These are phyloP conservation scores for Liparis tanakae DNA, from an alignment of 2,797 vertebrate species.

Conservation along the genomic window DNA sequence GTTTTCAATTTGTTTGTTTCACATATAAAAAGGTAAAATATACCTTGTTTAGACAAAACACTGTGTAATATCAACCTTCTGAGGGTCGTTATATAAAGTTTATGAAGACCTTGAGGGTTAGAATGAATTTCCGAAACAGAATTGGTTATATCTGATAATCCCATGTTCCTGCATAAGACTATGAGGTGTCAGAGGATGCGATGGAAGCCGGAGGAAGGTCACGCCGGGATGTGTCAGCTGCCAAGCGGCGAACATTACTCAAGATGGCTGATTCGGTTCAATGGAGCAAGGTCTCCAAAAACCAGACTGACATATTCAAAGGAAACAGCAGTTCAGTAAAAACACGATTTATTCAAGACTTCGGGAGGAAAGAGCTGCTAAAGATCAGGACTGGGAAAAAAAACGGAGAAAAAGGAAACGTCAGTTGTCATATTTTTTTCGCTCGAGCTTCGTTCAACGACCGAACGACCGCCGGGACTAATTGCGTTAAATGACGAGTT, in stretches of 20 bases:
- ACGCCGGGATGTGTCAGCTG: slow-evolving; percentile 46
- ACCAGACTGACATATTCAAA: slow-evolving; percentile 27
- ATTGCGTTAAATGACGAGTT: slow-evolving; percentile 27
- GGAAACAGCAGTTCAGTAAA: slow-evolving; percentile 6
- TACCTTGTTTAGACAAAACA: too few relatives aligned
- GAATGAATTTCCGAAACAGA: not conserved
- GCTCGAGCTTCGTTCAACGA: not conserved
- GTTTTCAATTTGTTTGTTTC: too few relatives aligned
- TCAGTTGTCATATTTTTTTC: not conserved
- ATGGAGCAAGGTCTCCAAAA: slow-evolving; percentile 32
- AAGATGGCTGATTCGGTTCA: slow-evolving; percentile 37
- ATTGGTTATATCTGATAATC: not conserved
- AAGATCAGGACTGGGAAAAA: slow-evolving; percentile 13
- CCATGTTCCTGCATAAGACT: not conserved
- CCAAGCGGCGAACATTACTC: slow-evolving; percentile 44
- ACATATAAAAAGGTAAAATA: too few relatives aligned
- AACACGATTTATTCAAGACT: not conserved
- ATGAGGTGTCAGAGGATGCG: slow-evolving; percentile 23
- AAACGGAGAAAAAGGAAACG: not conserved
- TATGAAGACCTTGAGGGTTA: not conserved
- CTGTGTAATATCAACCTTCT: not conserved
- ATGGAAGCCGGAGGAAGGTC: slow-evolving; percentile 27
- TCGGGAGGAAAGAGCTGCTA: slow-evolving; percentile 18
- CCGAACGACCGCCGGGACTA: not conserved
- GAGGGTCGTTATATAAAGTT: not conserved